Conservation (phyloP, 2,797 vertebrate genomes). For the Poecile montanus region DNA sequence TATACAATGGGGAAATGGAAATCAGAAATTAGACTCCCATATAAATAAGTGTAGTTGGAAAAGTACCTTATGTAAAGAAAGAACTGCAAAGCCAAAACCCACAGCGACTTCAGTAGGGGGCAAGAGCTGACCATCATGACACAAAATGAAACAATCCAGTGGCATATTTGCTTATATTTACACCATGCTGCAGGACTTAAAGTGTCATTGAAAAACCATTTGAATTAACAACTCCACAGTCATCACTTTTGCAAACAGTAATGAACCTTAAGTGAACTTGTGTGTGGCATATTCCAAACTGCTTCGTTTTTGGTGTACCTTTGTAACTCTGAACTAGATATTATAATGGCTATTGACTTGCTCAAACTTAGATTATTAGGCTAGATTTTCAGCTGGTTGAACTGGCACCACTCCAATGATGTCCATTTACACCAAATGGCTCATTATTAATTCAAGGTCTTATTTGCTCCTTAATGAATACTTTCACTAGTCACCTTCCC, state of each 20-base stretch:
- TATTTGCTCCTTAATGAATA: constrained; percentile 58
- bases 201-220: constrained; percentile 18
- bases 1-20: neutral
- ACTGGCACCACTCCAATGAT: constrained; percentile 32
- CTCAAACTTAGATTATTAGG: constrained; percentile 51
- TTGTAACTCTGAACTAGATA: constrained; percentile 34
- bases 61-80: neutral
- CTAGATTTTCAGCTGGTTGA: constrained; percentile 60
- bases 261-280: constrained; percentile 43
- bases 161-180: neutral
- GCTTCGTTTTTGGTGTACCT: constrained; percentile 1
- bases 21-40: neutral
- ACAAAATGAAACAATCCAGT: neutral
- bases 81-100: neutral
- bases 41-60: neutral
- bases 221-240: constrained; percentile 25
- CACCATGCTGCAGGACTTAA: neutral
- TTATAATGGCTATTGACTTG: constrained; percentile 49
- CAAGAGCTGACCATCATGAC: neutral
- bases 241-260: constrained; percentile 25
- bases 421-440: constrained; percentile 51
- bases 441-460: constrained; percentile 69
- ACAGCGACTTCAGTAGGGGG: neutral
- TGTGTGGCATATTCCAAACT: neutral
- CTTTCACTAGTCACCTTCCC: constrained; percentile 47